These are phyloP conservation scores for Falco punctatus DNA, from an alignment of 2,113 vertebrate species.

Conservation along the genomic window DNA sequence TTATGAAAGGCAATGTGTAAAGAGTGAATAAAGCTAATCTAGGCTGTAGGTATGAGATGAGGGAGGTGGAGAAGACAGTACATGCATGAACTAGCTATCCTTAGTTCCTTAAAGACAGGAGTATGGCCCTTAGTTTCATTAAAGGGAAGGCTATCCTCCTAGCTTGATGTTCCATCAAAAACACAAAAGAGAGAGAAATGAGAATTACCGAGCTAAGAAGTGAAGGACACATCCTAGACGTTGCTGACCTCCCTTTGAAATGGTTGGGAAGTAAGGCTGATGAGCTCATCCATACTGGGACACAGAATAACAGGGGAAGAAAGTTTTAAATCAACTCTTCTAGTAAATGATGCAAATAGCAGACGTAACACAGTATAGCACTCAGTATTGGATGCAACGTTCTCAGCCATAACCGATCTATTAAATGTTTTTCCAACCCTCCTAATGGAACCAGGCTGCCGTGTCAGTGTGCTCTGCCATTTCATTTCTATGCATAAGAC, in stretches of 20 bases:
- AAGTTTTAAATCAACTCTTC: not conserved
- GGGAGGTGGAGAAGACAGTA: not conserved
- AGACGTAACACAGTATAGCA: not conserved
- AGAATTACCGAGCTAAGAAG: not conserved
- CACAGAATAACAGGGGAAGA: not conserved
- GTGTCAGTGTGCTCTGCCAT: not conserved
- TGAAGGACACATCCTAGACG: not conserved
- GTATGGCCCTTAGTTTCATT: not conserved
- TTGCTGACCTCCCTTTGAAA: not conserved
- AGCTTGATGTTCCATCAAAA: not conserved
- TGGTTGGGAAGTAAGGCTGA: not conserved
- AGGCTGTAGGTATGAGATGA: not conserved
- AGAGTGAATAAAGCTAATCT: not conserved
- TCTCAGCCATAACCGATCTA: not conserved
- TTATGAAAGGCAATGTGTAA: not conserved
- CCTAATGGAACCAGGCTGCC: not conserved
- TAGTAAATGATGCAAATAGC: not conserved
- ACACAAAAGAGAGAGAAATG: not conserved
- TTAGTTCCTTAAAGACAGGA: not conserved
- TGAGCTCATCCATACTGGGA: not conserved
- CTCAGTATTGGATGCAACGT: not conserved
- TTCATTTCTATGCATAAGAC: not conserved
- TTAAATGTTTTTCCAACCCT: not conserved
- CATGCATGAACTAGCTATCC: accelerated
- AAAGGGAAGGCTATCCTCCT: not conserved